A percentile compares a stretch with the other conserved stretches of the same genome.
Evolutionary conservation across 1,140 invertebrate genomes (phyloP).

Genomic region (Whitmania pigra): DNA sequence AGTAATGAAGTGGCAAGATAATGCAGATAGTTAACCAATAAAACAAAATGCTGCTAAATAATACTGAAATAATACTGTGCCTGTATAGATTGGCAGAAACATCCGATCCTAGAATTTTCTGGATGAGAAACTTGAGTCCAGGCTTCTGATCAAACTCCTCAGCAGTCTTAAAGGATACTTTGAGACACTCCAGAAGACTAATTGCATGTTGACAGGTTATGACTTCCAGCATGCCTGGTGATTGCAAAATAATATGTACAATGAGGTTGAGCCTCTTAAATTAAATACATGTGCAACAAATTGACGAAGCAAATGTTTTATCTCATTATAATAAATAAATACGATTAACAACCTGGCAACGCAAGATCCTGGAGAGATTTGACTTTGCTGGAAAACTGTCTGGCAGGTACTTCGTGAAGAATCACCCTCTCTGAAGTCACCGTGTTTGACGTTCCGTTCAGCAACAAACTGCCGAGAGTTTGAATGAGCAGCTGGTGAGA

Average conservation of each 20-base stretch:
- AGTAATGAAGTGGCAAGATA: background rate
- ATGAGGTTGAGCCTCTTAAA: too few relatives aligned
- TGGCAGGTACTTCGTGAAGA: constrained; percentile 34
- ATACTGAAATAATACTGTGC: too few relatives aligned
- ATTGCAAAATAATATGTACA: too few relatives aligned
- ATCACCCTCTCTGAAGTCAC: constrained; percentile 39
- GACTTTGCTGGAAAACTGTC: too few relatives aligned
- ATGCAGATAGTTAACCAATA: background rate
- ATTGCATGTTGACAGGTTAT: constrained; percentile 49
- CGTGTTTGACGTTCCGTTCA: constrained; percentile 51
- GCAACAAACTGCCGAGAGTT: constrained; percentile 68
- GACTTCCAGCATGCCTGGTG: constrained; percentile 41
- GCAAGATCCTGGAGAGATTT: too few relatives aligned
- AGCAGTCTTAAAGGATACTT: constrained; percentile 64
- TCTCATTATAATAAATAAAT: too few relatives aligned
- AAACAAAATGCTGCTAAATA: background rate
- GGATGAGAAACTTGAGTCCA: constrained; percentile 77
- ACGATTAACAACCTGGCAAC: too few relatives aligned
- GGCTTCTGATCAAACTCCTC: constrained; percentile 74
- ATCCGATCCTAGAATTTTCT: constrained; percentile 75
- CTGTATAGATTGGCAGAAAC: constrained; percentile 80
- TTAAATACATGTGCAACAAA: too few relatives aligned
- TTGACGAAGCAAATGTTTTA: too few relatives aligned
- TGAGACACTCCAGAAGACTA: constrained; percentile 61
- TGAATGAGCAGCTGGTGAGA: constrained; percentile 82